Percentiles rank a stretch among this genome's conserved stretches.
Evolutionary conservation across 2,888 invertebrate genomes (phyloP).

Genomic region (Labia minor): DNA sequence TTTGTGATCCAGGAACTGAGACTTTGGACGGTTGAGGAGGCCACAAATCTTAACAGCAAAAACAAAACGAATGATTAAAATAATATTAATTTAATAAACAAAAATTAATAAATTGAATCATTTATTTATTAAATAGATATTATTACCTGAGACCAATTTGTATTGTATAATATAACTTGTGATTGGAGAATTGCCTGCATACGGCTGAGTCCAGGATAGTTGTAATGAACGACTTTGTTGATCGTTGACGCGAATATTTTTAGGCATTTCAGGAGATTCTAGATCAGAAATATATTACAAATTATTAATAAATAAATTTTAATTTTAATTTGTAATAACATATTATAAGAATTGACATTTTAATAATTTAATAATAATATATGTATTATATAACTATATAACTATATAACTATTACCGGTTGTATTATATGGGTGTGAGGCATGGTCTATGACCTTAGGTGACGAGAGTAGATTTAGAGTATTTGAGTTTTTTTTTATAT

Average conservation of each 20-base stretch:
- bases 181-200: constrained; percentile 80
- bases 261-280: constrained; percentile 82
- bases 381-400: too few species aligned
- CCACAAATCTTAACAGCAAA: constrained; percentile 70
- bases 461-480: too few species aligned
- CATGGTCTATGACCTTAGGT: too few species aligned
- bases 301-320: constrained; percentile 18
- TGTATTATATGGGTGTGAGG: too few species aligned
- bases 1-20: constrained; percentile 70
- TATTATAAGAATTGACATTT: background rate
- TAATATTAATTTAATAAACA: background rate
- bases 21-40: constrained; percentile 70
- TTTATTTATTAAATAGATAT: background rate
- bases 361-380: background rate
- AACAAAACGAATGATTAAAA: constrained; percentile 24
- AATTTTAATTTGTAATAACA: background rate
- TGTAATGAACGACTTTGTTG: constrained; percentile 74
- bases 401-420: too few species aligned
- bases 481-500: too few species aligned
- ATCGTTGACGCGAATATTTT: constrained; percentile 72
- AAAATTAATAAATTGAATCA: too few species aligned
- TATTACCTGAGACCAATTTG: constrained; percentile 72
- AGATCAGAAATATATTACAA: constrained; percentile 28
- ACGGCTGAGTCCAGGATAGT: constrained; percentile 81
- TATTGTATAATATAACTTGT: constrained; percentile 81